Conservation (phyloP, 2,888 invertebrate genomes). For the Monoplex corrugatus region DNA sequence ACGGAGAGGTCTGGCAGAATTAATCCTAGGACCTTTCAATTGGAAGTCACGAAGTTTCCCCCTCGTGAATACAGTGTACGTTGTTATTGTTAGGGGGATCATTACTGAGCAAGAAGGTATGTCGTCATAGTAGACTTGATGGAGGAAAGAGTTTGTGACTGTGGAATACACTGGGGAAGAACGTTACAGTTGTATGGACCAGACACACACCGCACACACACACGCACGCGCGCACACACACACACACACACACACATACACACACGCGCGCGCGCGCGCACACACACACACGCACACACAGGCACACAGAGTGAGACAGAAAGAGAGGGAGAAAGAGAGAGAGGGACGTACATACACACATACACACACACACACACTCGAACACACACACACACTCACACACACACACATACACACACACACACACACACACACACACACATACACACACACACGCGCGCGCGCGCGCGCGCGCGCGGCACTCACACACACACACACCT, state of each 20-base stretch:
- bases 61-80: neutral
- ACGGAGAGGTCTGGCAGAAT: too few relatives aligned
- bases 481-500: too few relatives aligned
- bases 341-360: neutral
- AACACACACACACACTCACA: neutral
- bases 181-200: neutral
- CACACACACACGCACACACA: neutral
- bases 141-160: too few relatives aligned
- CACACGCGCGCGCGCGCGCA: neutral
- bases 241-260: constrained; percentile 20
- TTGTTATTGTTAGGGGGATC: neutral
- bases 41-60: neutral
- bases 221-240: neutral
- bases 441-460: neutral
- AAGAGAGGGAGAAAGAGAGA: neutral
- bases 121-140: too few relatives aligned
- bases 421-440: neutral
- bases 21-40: neutral
- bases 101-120: neutral
- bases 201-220: neutral
- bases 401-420: neutral
- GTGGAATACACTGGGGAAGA: neutral
- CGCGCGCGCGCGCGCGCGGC: neutral
- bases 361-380: neutral
- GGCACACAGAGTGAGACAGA: neutral